Conservation (phyloP, 2,888 invertebrate species). For the Beris morrisii region DNA sequence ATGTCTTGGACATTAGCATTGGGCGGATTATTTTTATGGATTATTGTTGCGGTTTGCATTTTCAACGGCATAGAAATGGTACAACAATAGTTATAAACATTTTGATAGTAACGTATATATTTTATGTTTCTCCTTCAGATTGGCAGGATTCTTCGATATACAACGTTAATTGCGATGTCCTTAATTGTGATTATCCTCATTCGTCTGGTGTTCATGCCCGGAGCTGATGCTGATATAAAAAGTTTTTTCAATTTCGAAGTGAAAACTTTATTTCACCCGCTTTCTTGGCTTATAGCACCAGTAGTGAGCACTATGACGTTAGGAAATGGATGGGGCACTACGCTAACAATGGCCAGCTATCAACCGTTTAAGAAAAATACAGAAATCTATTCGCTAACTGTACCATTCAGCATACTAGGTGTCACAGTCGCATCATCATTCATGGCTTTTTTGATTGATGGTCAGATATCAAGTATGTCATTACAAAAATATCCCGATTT, state of each 20-base stretch:
- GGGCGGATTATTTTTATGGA: slow-evolving; percentile 47
- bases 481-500: too few relatives aligned
- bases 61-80: slow-evolving; percentile 8
- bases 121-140: slow-evolving; percentile 19
- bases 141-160: slow-evolving; percentile 25
- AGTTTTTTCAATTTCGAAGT: background rate
- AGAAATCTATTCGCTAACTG: slow-evolving; percentile 51
- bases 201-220: background rate
- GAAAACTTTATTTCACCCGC: background rate
- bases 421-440: background rate
- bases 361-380: slow-evolving; percentile 74
- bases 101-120: background rate
- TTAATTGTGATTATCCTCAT: slow-evolving; percentile 2
- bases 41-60: slow-evolving; percentile 61
- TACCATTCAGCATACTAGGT: slow-evolving; percentile 3
- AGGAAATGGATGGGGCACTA: slow-evolving; percentile 82
- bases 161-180: background rate
- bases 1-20: slow-evolving; percentile 22
- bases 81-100: slow-evolving; percentile 45
- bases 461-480: background rate
- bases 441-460: background rate
- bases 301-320: slow-evolving; percentile 67
- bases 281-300: background rate
- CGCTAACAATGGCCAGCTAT: slow-evolving; percentile 80
- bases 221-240: background rate